phyloP scores from a whole-genome alignment of 1,140 invertebrate species.

The Drosophila repleta region DNA sequence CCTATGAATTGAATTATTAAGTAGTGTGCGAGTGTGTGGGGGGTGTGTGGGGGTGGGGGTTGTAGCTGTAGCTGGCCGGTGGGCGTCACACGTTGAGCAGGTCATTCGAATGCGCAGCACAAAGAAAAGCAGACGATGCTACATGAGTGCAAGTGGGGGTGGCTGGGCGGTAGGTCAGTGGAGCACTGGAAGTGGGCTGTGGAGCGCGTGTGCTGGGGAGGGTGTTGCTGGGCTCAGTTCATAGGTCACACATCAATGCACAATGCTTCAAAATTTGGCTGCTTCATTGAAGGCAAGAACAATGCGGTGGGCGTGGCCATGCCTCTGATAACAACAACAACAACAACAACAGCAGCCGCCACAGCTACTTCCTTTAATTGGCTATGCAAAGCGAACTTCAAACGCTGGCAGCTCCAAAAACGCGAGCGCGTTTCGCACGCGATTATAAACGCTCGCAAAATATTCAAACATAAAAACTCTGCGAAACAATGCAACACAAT shows the following conservation, averaged over 20 bases:
- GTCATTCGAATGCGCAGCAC: slow-evolving; percentile 75
- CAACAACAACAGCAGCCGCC: too few relatives aligned
- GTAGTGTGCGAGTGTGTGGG: slow-evolving; percentile 42
- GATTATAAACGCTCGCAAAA: neutral
- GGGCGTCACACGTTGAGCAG: slow-evolving; percentile 54
- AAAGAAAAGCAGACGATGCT: slow-evolving; percentile 41
- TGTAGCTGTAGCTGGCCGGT: neutral
- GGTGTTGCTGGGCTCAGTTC: neutral
- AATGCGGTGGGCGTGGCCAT: slow-evolving; percentile 13
- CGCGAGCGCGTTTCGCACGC: slow-evolving; percentile 1
- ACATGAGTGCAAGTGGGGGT: too few relatives aligned
- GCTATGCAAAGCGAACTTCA: neutral
- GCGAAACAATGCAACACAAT: too few relatives aligned
- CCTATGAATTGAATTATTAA: slow-evolving; percentile 82
- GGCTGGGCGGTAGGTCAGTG: too few relatives aligned
- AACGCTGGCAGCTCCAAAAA: neutral
- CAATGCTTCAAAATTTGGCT: neutral
- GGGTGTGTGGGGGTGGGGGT: slow-evolving; percentile 21
- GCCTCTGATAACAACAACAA: too few relatives aligned
- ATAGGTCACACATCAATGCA: too few relatives aligned
- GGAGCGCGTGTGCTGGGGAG: neutral
- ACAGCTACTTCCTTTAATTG: too few relatives aligned
- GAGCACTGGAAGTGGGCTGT: too few relatives aligned
- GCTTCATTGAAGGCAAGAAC: slow-evolving; percentile 6
- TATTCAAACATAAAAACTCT: neutral